These are phyloP conservation scores for Ochropleura plecta DNA, from an alignment of 2,888 invertebrate genomes.

Conservation along the genomic window DNA sequence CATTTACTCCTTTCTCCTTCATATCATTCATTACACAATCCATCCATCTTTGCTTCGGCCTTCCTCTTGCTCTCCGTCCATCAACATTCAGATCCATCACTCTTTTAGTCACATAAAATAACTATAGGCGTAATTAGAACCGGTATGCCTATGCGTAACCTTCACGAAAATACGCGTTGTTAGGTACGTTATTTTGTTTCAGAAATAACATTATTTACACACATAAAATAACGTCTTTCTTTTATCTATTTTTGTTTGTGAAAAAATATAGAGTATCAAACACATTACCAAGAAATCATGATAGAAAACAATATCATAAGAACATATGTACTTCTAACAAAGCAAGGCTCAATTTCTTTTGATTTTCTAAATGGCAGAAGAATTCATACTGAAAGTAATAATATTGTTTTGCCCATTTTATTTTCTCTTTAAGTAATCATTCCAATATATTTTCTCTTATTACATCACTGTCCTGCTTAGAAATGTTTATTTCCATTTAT, in stretches of 20 bases:
- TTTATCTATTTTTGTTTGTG: not conserved
- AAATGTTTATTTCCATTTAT: constrained; percentile 13
- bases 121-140: not conserved
- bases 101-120: too few species aligned
- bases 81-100: too few species aligned
- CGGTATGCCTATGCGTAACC: not conserved
- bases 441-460: constrained; percentile 18
- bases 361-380: constrained; percentile 23
- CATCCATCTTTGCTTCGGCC: too few species aligned
- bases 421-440: constrained; percentile 47
- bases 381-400: constrained; percentile 13
- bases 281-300: not conserved
- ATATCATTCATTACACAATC: too few species aligned
- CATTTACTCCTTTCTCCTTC: too few species aligned
- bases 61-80: too few species aligned
- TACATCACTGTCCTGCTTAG: constrained; percentile 1
- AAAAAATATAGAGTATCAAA: not conserved
- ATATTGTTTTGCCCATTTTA: constrained; percentile 11
- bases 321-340: constrained; percentile 22
- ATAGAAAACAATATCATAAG: constrained; percentile 22
- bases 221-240: not conserved
- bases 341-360: constrained; percentile 32
- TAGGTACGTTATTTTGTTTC: too few species aligned
- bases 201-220: not conserved
- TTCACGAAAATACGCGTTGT: not conserved